phyloP scores from a whole-genome alignment of 1,140 invertebrate species.

The Lepidurus packardi region DNA sequence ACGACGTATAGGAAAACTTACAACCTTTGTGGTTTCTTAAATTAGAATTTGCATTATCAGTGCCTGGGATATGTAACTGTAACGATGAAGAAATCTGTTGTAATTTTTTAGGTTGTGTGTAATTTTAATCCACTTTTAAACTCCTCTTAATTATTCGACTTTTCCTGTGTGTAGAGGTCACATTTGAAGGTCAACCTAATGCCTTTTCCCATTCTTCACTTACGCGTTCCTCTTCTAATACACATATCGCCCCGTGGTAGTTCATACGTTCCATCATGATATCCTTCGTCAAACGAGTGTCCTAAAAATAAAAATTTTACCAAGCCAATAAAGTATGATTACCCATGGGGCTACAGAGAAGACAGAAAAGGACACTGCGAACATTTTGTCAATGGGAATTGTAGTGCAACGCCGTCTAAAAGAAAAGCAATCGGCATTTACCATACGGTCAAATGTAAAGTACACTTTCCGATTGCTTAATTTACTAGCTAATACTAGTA shows the following conservation, averaged over 20 bases:
- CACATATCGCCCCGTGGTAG: background rate
- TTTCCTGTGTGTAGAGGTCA: background rate
- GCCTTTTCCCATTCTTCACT: background rate
- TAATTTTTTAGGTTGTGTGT: background rate
- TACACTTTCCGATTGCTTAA: too few relatives aligned
- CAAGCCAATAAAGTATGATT: too few relatives aligned
- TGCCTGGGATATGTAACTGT: background rate
- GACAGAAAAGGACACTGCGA: too few relatives aligned
- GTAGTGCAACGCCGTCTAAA: too few relatives aligned
- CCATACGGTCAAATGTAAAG: too few relatives aligned
- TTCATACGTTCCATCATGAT: too few relatives aligned
- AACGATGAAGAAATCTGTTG: constrained; percentile 2
- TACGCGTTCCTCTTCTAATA: constrained; percentile 22
- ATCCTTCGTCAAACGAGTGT: too few relatives aligned
- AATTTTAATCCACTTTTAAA: background rate
- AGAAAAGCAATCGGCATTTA: too few relatives aligned
- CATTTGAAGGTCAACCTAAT: background rate
- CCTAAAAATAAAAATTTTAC: too few relatives aligned
- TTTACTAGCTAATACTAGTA: too few relatives aligned
- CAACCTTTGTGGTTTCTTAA: background rate
- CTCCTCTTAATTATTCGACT: background rate
- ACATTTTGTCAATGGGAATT: too few relatives aligned
- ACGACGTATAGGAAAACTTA: background rate
- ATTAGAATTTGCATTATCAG: constrained; percentile 18
- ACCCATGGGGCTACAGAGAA: too few relatives aligned